These are phyloP conservation scores for Carettochelys insculpta DNA, from an alignment of 2,113 vertebrate species.

Conservation along the genomic window DNA sequence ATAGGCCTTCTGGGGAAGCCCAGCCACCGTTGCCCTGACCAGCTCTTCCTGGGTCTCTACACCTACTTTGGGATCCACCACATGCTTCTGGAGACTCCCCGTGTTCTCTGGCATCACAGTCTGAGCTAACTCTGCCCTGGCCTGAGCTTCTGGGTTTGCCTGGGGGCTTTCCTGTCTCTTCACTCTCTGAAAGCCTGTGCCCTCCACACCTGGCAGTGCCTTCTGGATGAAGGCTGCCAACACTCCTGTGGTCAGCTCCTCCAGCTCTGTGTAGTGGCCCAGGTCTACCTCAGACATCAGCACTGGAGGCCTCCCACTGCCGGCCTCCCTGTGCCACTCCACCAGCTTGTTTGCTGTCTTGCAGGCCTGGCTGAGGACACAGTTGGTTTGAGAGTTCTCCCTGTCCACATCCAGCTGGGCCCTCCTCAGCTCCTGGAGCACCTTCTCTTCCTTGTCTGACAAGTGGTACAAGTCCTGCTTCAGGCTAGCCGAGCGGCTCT, in stretches of 20 bases:
- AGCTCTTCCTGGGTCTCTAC: neutral
- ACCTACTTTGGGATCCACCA: neutral
- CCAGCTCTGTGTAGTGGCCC: constrained; percentile 11
- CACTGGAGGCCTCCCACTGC: neutral
- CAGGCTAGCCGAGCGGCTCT: neutral
- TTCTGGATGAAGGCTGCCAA: constrained; percentile 9
- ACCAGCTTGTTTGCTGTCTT: neutral
- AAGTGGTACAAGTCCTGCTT: constrained; percentile 3
- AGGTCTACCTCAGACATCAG: constrained; percentile 27
- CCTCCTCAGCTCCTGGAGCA: neutral
- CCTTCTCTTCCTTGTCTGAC: neutral
- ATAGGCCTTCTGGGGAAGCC: neutral
- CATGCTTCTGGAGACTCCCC: neutral
- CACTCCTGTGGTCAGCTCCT: neutral
- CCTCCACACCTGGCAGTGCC: neutral
- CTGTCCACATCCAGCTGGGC: neutral
- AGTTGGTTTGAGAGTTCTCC: constrained; percentile 1
- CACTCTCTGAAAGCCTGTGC: neutral
- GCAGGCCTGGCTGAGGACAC: constrained; percentile 1
- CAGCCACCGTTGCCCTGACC: neutral
- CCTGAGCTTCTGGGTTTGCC: neutral
- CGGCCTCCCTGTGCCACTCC: neutral
- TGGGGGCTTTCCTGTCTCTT: neutral
- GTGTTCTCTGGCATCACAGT: neutral
- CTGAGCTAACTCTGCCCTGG: neutral